Evolutionary conservation across 2,113 vertebrate species (phyloP).

Genomic region (Equus przewalskii): DNA sequence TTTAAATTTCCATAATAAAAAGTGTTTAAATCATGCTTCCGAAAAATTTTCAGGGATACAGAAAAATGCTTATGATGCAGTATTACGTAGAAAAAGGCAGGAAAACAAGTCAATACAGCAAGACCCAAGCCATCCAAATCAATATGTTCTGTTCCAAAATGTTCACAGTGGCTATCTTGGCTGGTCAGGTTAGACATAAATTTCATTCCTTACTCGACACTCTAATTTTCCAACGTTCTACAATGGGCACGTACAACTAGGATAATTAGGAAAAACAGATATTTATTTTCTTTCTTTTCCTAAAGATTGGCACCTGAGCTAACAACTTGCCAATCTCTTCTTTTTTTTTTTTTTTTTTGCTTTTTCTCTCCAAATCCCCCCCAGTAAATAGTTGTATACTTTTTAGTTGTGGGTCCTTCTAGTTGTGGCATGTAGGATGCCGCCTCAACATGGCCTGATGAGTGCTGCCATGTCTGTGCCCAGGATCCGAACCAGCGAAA

Average conservation of each 20-base stretch:
- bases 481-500: too few species aligned
- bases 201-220: neutral
- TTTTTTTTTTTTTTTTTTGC: too few species aligned
- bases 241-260: neutral
- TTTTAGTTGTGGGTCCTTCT: too few species aligned
- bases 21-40: neutral
- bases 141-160: neutral
- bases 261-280: neutral
- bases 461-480: too few species aligned
- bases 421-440: too few species aligned
- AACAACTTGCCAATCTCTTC: too few species aligned
- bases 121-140: neutral
- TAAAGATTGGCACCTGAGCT: too few species aligned
- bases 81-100: neutral
- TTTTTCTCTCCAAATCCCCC: too few species aligned
- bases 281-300: neutral
- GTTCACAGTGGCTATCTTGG: too few species aligned
- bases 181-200: neutral
- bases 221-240: neutral
- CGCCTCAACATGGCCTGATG: too few species aligned
- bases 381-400: too few species aligned
- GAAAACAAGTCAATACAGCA: neutral
- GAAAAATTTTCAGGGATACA: conserved; percentile 2
- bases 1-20: neutral
- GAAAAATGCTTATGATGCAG: neutral